Evolutionary conservation across 35 echinoderm and acorn worm genomes (phyloP), one percentile per base, ranked within the genome.

Genomic region (Ptychodera flava): DNA sequence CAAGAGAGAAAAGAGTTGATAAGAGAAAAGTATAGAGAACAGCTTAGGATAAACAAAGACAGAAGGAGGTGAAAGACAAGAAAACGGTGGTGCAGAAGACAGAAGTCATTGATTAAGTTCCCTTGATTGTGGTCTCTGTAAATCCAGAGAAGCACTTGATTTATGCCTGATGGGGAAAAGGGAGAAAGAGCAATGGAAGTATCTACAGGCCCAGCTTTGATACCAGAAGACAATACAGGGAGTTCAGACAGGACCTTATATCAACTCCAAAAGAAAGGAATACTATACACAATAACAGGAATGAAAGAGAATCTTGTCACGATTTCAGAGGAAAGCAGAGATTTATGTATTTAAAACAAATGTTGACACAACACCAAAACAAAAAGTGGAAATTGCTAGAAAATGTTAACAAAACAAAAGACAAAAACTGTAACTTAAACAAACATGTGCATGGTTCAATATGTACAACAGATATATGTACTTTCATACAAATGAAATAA

Each of bases 1-100:
- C 0, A 32, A 33, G 36, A 85, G 16, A 38, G 84, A 85, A 85
- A 85, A 36, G 34, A 29, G 15, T 31, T 31, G 36, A 38, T 85
- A 12, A 64, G 45, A 22, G 45, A 64, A 22, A 64, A 64, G 45
- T 64, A 64, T 22, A 6, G 45, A 64, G 45, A 64, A 22, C n/a
- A n/a, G n/a, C 45, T 64, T 6, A 64, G 22, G 45, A 64, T 12
- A 64, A 64, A 22, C 45, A 64, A 22, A 64, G 45, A 22, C 6
- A 64, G 45, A 64, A 64, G 22, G 6, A 12, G 22, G 6, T 64
- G 6, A 22, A 6, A 12, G 45, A 64, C 45, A 6, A 64, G 22
- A 64, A 64, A 64, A 64, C 6, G 22, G 22, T 64, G 6, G 22
- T 12, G 6, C 45, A 64, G 22, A 64, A 64, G 22, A 22, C 6